Percentiles rank a stretch among this genome's conserved stretches.
phyloP scores from a whole-genome alignment of 2,797 vertebrate genomes.

The Delichon dasypus region DNA sequence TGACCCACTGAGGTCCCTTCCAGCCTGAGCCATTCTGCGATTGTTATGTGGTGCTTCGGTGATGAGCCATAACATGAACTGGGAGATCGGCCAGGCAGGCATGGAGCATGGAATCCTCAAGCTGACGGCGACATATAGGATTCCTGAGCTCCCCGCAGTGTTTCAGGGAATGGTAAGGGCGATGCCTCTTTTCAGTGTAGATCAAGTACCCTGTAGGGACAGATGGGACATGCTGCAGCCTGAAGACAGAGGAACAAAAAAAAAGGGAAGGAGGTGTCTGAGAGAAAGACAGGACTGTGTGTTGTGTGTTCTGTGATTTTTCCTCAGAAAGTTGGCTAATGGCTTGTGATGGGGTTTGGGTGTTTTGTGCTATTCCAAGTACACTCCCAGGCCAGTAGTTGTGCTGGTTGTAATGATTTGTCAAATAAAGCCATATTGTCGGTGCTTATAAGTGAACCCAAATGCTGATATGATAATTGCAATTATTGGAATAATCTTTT shows the following conservation, averaged over 20 bases:
- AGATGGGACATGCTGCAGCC: background rate
- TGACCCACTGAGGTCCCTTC: background rate
- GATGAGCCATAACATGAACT: fast-evolving
- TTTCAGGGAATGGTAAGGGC: fast-evolving
- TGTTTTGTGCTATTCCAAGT: background rate
- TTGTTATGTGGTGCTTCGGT: fast-evolving
- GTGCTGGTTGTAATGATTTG: background rate
- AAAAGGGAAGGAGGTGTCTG: background rate
- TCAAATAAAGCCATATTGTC: background rate
- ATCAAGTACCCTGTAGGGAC: background rate
- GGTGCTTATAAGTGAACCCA: background rate
- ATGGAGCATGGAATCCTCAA: fast-evolving
- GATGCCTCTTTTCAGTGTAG: fast-evolving
- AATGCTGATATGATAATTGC: background rate
- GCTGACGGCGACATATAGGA: fast-evolving
- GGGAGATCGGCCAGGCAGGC: background rate
- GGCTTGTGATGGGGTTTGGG: background rate
- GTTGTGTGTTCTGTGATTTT: fast-evolving
- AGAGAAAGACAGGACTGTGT: background rate
- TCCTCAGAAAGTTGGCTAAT: background rate
- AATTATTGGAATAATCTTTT: background rate
- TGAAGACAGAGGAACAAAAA: background rate
- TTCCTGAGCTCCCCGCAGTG: fast-evolving
- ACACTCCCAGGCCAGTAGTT: background rate
- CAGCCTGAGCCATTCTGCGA: background rate